These are phyloP conservation scores for Pterocles gutturalis DNA, from an alignment of 2,113 vertebrate genomes.

Conservation along the genomic window DNA sequence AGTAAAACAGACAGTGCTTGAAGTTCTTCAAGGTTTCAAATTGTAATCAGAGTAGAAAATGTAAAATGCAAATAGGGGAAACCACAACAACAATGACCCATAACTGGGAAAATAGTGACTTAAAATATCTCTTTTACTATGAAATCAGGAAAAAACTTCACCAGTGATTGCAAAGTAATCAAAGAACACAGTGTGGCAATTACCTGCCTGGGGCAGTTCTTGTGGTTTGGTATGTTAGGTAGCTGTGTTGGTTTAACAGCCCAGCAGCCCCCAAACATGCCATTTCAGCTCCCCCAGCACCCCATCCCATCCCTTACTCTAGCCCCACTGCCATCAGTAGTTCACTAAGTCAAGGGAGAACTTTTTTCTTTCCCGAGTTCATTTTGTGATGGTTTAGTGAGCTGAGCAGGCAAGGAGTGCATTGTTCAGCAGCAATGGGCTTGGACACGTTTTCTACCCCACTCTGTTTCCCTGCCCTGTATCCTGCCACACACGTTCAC, in stretches of 20 bases:
- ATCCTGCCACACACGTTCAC: rapidly evolving
- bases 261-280: rapidly evolving
- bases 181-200: neutral
- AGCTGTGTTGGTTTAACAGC: neutral
- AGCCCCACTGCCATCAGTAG: neutral
- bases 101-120: neutral
- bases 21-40: neutral
- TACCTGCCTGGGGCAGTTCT: neutral
- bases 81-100: neutral
- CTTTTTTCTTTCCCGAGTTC: too few species aligned
- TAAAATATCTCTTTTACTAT: neutral
- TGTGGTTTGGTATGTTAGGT: rapidly evolving
- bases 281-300: neutral
- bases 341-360: neutral
- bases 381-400: neutral
- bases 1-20: neutral
- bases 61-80: constrained; percentile 10
- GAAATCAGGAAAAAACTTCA: neutral
- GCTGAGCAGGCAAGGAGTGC: neutral
- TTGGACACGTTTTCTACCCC: rapidly evolving
- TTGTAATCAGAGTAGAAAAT: neutral
- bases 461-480: rapidly evolving
- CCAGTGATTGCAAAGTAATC: neutral
- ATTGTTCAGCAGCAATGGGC: neutral
- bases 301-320: neutral